Evolutionary conservation across 2,113 vertebrate species (phyloP), one percentile per base, ranked within the genome.

Genomic region (Mugil cephalus): DNA sequence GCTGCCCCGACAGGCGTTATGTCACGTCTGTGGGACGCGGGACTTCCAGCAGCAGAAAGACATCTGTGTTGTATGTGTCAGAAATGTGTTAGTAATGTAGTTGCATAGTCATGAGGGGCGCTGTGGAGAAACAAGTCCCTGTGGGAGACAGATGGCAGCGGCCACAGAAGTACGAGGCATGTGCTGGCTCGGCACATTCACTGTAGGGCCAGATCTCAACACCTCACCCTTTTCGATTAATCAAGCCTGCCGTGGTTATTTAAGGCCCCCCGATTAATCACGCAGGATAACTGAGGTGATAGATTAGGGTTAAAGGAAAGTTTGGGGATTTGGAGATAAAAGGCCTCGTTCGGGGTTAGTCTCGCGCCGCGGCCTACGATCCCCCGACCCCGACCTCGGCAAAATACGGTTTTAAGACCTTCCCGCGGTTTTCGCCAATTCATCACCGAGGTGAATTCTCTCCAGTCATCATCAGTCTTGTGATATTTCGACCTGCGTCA

Each of bases 241-340:
- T 93, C 89, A 94, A 88, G 83, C 86, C 89, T 76, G 92, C 90
- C 80, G 85, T 74, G 89, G 87, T 93, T 92, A 91, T 93, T 90
- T 92, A 90, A 87, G 80, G 85, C 84, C 67, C 66, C 24, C 74
- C 80, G 92, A 96, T 96, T 95, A 94, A 94, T 91, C 90, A 94
- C 84, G 18, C 89, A 45, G 61, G 82, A 89, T 80, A 87, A 78
- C 71, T 50, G 87, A 83, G 84, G 74, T 15, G 94, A 90, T 95
- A 94, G 92, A 93, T 94, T 94, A 94, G 90, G 93, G 87, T 89
- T 94, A 93, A 87, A 89, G 89, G 79, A 92, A 89, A 90, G 88
- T 93, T 88, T 84, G 83, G 62, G 45, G 56, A 74, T 86, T 83
- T 85, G 56, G 79, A 82, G 77, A 79, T 53, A 82, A 86, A 81